phyloP scores from a whole-genome alignment of 2,888 invertebrate species.

The Drosophila peninsularis region DNA sequence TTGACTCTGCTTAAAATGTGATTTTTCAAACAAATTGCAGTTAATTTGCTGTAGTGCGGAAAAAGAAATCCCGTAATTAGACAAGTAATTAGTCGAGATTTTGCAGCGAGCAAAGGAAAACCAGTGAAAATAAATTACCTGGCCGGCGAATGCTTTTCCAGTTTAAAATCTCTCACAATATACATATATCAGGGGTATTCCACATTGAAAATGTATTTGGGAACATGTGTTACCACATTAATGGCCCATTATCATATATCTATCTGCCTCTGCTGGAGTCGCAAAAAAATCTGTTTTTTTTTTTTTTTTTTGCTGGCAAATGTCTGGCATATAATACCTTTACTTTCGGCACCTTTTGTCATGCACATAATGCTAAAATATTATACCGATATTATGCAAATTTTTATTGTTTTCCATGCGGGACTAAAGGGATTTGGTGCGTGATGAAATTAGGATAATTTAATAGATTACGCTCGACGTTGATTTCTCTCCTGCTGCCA shows the following conservation, averaged over 20 bases:
- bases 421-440: slow-evolving; percentile 76
- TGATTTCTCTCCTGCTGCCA: slow-evolving; percentile 60
- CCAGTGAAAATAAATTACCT: slow-evolving; percentile 45
- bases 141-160: not conserved
- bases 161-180: not conserved
- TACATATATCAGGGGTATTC: slow-evolving; percentile 7
- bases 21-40: slow-evolving; percentile 76
- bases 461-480: slow-evolving; percentile 78
- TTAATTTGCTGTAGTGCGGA: slow-evolving; percentile 60
- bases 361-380: slow-evolving; percentile 79
- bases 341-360: slow-evolving; percentile 75
- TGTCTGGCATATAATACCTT: slow-evolving; percentile 58
- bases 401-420: slow-evolving; percentile 79
- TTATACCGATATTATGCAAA: slow-evolving; percentile 83
- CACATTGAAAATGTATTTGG: slow-evolving; percentile 30
- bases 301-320: slow-evolving; percentile 7
- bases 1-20: slow-evolving; percentile 55
- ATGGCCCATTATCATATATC: slow-evolving; percentile 52
- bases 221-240: slow-evolving; percentile 71
- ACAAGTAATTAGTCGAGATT: slow-evolving; percentile 79
- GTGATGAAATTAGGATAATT: slow-evolving; percentile 81
- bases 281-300: slow-evolving; percentile 17
- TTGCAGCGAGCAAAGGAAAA: slow-evolving; percentile 40
- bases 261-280: not conserved
- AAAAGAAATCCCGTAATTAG: slow-evolving; percentile 75